These are phyloP conservation scores for Lycorma delicatula DNA, from an alignment of 1,140 invertebrate genomes.

Conservation along the genomic window DNA sequence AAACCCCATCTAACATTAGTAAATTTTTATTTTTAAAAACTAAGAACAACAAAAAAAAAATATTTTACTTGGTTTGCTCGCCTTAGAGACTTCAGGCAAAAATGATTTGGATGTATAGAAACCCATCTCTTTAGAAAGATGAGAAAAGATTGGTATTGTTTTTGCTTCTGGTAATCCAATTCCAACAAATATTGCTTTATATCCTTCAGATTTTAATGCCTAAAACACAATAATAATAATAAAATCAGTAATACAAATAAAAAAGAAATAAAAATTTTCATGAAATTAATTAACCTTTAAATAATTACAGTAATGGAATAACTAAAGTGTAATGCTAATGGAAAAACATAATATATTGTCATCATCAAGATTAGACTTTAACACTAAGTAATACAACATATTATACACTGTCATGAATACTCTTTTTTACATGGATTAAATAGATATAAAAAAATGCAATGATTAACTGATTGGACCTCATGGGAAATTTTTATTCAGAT, in stretches of 20 bases:
- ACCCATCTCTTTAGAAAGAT: slow-evolving; percentile 68
- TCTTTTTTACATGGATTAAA: no score
- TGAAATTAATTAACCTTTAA: neutral
- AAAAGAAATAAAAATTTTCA: neutral
- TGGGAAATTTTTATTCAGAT: no score
- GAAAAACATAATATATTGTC: slow-evolving; percentile 5
- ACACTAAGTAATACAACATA: no score
- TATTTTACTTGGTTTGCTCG: slow-evolving; percentile 85
- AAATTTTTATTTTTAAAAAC: no score
- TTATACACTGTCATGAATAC: no score
- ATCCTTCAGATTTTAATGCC: slow-evolving; percentile 56
- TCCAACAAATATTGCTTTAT: slow-evolving; percentile 81
- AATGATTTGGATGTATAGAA: slow-evolving; percentile 96
- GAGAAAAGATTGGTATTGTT: slow-evolving; percentile 65
- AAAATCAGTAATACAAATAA: slow-evolving; percentile 9
- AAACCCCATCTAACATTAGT: no score
- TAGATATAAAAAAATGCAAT: no score
- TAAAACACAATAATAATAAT: no score
- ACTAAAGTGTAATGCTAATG: neutral
- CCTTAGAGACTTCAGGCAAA: slow-evolving; percentile 73
- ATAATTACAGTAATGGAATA: neutral
- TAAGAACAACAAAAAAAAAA: no score
- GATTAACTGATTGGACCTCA: no score
- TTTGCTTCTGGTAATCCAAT: slow-evolving; percentile 93
- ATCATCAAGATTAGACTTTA: no score